Conservation (phyloP, 2,113 vertebrate genomes). For the Salvelinus namaycush region DNA sequence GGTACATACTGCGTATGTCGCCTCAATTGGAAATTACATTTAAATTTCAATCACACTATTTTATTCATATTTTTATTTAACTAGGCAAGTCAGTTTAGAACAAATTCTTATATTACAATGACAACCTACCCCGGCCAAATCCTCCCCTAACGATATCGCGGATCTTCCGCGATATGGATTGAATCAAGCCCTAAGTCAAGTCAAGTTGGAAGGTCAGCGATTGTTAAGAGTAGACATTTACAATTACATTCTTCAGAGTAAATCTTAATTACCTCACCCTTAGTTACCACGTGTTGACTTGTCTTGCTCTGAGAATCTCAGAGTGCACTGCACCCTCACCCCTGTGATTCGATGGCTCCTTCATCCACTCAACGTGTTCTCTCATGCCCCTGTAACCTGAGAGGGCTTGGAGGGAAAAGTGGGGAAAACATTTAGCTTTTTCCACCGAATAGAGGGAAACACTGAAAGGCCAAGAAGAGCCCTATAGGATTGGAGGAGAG, state of each 20-base stretch:
- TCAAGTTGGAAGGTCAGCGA: no score
- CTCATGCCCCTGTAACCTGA: slow-evolving; percentile 62
- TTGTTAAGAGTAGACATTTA: no score
- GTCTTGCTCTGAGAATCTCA: slow-evolving; percentile 24
- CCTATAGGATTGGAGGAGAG: slow-evolving; percentile 45
- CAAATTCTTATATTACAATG: no score
- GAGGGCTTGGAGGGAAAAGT: slow-evolving; percentile 56
- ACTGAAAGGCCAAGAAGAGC: slow-evolving; percentile 22
- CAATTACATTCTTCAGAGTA: neutral
- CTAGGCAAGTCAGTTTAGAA: no score
- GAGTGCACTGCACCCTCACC: slow-evolving; percentile 25
- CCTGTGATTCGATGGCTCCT: slow-evolving; percentile 22
- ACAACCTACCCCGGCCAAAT: no score
- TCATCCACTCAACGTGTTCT: slow-evolving; percentile 44
- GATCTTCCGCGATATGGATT: no score
- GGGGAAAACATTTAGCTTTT: slow-evolving; percentile 57
- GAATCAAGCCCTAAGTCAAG: no score
- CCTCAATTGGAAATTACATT: no score
- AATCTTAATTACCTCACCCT: slow-evolving; percentile 7
- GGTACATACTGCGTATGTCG: no score
- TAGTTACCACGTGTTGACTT: slow-evolving; percentile 52
- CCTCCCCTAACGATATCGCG: no score
- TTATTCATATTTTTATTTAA: no score
- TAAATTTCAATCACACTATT: no score
- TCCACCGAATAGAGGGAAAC: slow-evolving; percentile 53